Percentiles rank a stretch among this genome's conserved stretches.
Evolutionary conservation across 2,113 vertebrate species (phyloP).

Genomic region (Nothocercus nigrocapillus): DNA sequence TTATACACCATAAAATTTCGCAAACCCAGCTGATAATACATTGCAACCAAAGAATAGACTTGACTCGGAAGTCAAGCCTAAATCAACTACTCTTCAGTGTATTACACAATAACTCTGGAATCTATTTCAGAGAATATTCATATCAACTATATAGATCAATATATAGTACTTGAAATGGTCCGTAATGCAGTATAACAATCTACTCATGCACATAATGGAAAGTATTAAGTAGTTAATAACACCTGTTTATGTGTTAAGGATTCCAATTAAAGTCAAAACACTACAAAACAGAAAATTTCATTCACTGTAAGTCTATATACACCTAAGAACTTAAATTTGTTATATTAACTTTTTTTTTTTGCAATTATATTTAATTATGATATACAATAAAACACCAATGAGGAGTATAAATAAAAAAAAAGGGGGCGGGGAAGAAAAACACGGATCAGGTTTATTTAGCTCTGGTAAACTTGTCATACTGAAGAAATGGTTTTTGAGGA

Average conservation of each 20-base stretch:
- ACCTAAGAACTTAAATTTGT: neutral
- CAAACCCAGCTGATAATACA: neutral
- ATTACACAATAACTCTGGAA: neutral
- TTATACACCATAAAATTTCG: neutral
- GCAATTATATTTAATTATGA: neutral
- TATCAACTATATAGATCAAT: neutral
- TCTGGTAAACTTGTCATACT: neutral
- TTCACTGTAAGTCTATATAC: neutral
- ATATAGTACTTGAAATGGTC: neutral
- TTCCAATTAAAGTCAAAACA: neutral
- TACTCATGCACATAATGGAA: neutral
- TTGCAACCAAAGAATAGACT: neutral
- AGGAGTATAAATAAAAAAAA: neutral
- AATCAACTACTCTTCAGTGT: neutral
- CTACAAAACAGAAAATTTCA: neutral
- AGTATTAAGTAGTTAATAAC: neutral
- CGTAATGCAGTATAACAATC: neutral
- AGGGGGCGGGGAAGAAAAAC: neutral
- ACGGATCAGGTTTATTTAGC: neutral
- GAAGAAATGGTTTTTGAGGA: neutral
- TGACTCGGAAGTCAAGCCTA: neutral
- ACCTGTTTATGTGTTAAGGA: neutral
- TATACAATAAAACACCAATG: neutral
- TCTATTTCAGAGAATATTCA: neutral
- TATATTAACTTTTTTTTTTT: neutral